Conservation (phyloP, 2,888 invertebrate species). For the Parelbella ahira region DNA sequence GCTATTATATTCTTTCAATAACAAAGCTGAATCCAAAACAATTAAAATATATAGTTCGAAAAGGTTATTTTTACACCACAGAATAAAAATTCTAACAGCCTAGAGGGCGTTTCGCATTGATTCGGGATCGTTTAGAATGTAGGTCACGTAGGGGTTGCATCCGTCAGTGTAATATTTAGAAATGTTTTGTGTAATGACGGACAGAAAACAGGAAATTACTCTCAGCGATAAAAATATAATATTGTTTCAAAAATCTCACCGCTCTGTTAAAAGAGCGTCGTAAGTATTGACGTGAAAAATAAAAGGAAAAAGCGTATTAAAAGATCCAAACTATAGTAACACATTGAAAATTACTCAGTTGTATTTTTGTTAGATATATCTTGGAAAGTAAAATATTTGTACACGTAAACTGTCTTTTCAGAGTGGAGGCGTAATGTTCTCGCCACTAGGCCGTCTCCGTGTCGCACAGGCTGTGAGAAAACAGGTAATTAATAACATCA, state of each 20-base stretch:
- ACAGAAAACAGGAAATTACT: conserved; percentile 15
- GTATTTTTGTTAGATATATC: too few relatives aligned
- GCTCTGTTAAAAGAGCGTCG: too few relatives aligned
- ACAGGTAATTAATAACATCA: conserved; percentile 67
- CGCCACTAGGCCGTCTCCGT: conserved; percentile 69
- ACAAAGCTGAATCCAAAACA: too few relatives aligned
- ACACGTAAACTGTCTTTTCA: conserved; percentile 50
- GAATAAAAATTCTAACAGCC: conserved; percentile 7
- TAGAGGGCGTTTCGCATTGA: conserved; percentile 8
- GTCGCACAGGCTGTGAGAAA: conserved; percentile 78
- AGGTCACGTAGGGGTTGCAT: conserved; percentile 22
- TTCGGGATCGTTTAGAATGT: conserved; percentile 15
- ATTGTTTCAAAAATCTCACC: too few relatives aligned
- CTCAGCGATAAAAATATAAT: conserved; percentile 1
- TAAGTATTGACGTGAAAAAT: too few relatives aligned
- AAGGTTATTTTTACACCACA: not conserved
- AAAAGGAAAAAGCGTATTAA: too few relatives aligned
- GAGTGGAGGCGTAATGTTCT: conserved; percentile 78
- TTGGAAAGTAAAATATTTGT: too few relatives aligned
- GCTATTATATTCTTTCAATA: too few relatives aligned
- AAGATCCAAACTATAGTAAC: too few relatives aligned
- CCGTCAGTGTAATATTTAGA: conserved; percentile 13
- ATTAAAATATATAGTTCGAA: too few relatives aligned
- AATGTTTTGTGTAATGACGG: conserved; percentile 4
- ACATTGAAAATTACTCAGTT: too few relatives aligned